Percentiles rank a stretch among this genome's conserved stretches.
Conservation (phyloP, 2,797 vertebrate species). For the Bradypus variegatus region DNA sequence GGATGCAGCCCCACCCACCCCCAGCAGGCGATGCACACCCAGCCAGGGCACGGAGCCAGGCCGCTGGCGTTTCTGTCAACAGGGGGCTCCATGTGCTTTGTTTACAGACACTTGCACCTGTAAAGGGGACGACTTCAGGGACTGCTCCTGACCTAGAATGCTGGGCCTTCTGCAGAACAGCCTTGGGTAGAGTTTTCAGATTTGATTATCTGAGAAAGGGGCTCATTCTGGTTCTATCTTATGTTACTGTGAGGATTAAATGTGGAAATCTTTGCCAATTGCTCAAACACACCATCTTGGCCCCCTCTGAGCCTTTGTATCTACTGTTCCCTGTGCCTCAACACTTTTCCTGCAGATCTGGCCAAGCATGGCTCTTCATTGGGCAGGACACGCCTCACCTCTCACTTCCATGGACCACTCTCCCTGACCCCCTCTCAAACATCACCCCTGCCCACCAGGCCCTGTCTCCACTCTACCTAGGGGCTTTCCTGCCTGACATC, state of each 20-base stretch:
- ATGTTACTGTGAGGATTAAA: not conserved
- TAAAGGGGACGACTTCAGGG: not conserved
- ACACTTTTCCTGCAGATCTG: not conserved
- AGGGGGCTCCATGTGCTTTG: too few species aligned
- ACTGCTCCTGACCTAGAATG: not conserved
- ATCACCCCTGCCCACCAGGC: too few species aligned
- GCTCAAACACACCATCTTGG: not conserved
- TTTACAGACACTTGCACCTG: not conserved
- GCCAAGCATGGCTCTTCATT: rapidly evolving
- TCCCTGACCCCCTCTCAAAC: too few species aligned
- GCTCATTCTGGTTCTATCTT: not conserved
- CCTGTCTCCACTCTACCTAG: too few species aligned
- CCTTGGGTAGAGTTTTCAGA: not conserved
- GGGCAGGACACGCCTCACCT: too few species aligned
- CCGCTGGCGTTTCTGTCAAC: too few species aligned
- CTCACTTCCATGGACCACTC: not conserved
- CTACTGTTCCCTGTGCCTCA: not conserved
- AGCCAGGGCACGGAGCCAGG: too few species aligned
- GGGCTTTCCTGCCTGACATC: not conserved
- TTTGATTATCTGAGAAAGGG: not conserved
- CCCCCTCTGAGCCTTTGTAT: not conserved
- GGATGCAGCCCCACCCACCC: too few species aligned
- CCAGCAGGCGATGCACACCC: too few species aligned
- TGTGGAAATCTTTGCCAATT: too few species aligned
- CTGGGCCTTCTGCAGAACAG: not conserved